Conservation (phyloP, 2,888 invertebrate genomes). For the Abrostola triplasia region DNA sequence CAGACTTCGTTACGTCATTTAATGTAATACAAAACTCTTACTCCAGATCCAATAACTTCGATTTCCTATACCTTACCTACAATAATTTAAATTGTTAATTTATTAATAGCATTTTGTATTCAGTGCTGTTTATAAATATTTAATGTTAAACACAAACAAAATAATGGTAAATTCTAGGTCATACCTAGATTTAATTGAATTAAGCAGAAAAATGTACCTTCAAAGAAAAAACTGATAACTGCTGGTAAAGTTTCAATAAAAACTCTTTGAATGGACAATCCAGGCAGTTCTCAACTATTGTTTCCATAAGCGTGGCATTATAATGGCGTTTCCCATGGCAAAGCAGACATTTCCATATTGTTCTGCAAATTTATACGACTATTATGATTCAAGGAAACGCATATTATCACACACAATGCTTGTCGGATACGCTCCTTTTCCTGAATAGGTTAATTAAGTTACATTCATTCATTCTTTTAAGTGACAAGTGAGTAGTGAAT, state of each 20-base stretch:
- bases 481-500: neutral
- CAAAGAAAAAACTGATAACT: neutral
- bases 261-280: constrained; percentile 33
- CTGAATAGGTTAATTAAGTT: constrained; percentile 13
- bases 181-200: neutral
- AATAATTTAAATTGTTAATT: too few species aligned
- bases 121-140: neutral
- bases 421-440: constrained; percentile 41
- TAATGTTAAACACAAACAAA: neutral
- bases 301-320: constrained; percentile 15
- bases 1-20: neutral
- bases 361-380: constrained; percentile 22
- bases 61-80: too few species aligned
- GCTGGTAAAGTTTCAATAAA: constrained; percentile 15
- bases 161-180: too few species aligned
- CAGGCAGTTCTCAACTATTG: constrained; percentile 48
- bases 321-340: constrained; percentile 43
- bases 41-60: too few species aligned
- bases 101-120: too few species aligned
- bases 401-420: constrained; percentile 23
- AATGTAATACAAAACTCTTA: too few species aligned
- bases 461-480: neutral
- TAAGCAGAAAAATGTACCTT: neutral
- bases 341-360: constrained; percentile 42
- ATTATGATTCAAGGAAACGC: constrained; percentile 28